These are phyloP conservation scores for Oriolus oriolus DNA, from an alignment of 2,113 vertebrate genomes.

Conservation along the genomic window DNA sequence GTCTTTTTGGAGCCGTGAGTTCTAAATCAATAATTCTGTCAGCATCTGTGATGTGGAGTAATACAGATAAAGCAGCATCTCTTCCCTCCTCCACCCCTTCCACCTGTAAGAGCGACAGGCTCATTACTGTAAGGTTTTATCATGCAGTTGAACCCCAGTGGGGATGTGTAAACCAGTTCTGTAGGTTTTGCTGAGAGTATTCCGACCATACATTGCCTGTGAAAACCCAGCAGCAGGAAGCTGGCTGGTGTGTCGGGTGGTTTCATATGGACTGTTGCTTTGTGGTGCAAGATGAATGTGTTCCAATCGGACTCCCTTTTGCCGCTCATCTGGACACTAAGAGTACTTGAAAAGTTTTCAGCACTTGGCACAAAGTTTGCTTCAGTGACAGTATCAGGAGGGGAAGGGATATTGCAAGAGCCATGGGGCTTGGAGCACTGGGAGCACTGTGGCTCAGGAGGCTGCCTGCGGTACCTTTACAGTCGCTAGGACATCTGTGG, in stretches of 20 bases:
- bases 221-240: not conserved
- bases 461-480: not conserved
- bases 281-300: not conserved
- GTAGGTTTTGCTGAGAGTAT: not conserved
- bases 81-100: not conserved
- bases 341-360: not conserved
- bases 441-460: not conserved
- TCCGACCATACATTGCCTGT: not conserved
- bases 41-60: constrained; percentile 61
- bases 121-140: not conserved
- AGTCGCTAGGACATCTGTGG: not conserved
- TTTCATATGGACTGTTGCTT: not conserved
- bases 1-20: constrained; percentile 61
- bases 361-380: not conserved
- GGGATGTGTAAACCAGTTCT: not conserved
- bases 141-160: not conserved
- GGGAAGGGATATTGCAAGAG: not conserved
- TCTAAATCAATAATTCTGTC: constrained; percentile 70
- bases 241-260: not conserved
- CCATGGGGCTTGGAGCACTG: not conserved
- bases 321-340: not conserved
- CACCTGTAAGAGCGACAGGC: not conserved
- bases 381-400: not conserved
- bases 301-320: not conserved
- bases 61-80: constrained; percentile 43